Evolutionary conservation across 2,113 vertebrate genomes (phyloP), one percentile per base, ranked within the genome.

Genomic region (Trichechus manatus): DNA sequence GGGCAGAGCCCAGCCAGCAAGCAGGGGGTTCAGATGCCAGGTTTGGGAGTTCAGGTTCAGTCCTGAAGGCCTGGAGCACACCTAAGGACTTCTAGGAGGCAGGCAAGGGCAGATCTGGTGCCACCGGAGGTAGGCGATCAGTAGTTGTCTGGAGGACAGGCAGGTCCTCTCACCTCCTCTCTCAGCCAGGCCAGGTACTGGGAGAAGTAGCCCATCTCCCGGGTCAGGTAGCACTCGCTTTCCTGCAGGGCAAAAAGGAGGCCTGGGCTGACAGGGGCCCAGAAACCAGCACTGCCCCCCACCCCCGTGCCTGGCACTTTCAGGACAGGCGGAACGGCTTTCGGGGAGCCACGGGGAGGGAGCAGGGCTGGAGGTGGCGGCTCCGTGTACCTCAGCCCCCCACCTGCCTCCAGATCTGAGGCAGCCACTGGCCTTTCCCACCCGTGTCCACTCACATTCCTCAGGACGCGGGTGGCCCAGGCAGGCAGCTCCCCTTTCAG

Each of bases 111-210:
- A 64, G 70, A 0, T 27, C 82, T 25, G 33, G 42, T 27, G 17
- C 29, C 1, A 0, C 66, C 17, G 6, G 10, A 33, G 47, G 25
- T 5, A 11, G 31, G 53, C 3, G 27, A 61, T 25, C 5, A 0
- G 27, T 14, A 33, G 64, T 10, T 56, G 79, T 50, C 74, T 79
- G 42, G 78, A 91, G 17, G 13, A 31, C 74, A 50, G 79, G 68
- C 22, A 5, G 42, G 33, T 2, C 13, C 9, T 97, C 99, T 98
- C 95, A 99, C 99, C 97, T 95, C 98, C 50, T 98, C 97, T 87
- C 95, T 97, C 0, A 98, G 98, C 99, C 99, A 99, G 84, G 47
- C 93, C 33, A 98, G 78, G 17, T 99, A 99, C 93, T 99, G 98
- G 0, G 94, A 31, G 14, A 99, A 97, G 83, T 98, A 98, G 3